Evolutionary conservation across 1,140 invertebrate species (phyloP), one percentile per base, ranked within the genome.

Genomic region (Radopholus similis): DNA sequence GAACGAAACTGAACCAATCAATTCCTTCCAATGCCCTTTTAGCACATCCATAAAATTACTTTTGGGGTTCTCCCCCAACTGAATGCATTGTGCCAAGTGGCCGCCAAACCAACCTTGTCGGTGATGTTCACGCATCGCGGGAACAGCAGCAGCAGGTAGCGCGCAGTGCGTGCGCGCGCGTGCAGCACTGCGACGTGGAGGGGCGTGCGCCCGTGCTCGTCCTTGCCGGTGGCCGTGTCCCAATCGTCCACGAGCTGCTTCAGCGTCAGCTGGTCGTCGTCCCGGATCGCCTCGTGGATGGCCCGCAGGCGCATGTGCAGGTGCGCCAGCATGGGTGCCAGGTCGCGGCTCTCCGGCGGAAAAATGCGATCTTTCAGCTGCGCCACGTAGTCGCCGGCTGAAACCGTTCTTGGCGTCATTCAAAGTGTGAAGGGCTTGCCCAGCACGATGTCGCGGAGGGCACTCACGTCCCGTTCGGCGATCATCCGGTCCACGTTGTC

Each of bases 121-220:
- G 26, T 34, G 6, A 72, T 6, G 51, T 80, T 63, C 5, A 77
- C 76, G 49, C 69, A 73, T 23, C 70, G 69, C 28, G 75, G 75
- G 55, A 73, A 77, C 30, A 77, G 37, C 35, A 77, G 44, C 28
- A 77, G 47, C 15, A 77, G 35, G 57, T 78, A 76, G 18, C 72
- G 42, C 37, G 44, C 68, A 13, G 77, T 69, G 26, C 67, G 38
- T 6, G 66, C 56, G 4, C 70, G 56, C 40, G 51, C 63, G 35
- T 67, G 73, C 64, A 93, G 86, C 0, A 90, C 89, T n/a, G 92
- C 91, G 53, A 93, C 91, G 83, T 97, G 93, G 42, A 97, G 84
- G 3, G 93, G 90, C 0, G 92, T 93, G 90, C 72, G 49, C 11
- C 78, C 78, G 37, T 71, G 56, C 15, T 62, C n/a, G 56, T 93